These are phyloP conservation scores for Sinonovacula constricta DNA, from an alignment of 1,140 invertebrate genomes.

Conservation along the genomic window DNA sequence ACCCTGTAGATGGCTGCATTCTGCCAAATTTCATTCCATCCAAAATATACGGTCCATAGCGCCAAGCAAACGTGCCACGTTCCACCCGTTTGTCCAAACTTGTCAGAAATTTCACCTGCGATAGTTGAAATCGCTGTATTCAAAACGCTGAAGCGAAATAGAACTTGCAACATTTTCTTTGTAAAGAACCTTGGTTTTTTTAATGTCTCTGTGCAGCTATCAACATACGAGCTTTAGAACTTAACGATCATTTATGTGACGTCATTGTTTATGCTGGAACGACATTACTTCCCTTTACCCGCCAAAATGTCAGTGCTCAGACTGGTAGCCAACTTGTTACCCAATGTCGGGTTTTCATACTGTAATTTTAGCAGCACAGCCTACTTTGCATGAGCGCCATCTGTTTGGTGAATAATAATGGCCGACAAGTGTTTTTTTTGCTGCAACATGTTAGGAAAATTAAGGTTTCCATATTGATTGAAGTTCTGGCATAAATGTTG, in stretches of 20 bases:
- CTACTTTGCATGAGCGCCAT: conserved; percentile 8
- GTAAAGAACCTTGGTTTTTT: neutral
- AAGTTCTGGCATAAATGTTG: neutral
- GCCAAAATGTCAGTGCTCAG: conserved; percentile 22
- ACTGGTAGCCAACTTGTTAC: conserved; percentile 1
- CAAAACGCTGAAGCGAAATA: conserved; percentile 40
- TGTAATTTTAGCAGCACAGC: neutral
- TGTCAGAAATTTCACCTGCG: conserved; percentile 14
- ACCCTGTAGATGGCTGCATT: neutral
- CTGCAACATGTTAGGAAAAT: neutral
- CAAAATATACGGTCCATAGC: conserved; percentile 22
- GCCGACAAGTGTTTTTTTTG: conserved; percentile 15
- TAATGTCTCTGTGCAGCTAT: conserved; percentile 26
- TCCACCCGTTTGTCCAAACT: conserved; percentile 13
- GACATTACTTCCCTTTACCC: conserved; percentile 34
- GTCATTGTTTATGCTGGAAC: conserved; percentile 9
- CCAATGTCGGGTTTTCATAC: neutral
- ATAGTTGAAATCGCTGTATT: conserved; percentile 35
- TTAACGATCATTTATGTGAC: too few species aligned
- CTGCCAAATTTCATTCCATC: neutral
- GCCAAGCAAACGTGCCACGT: conserved; percentile 4
- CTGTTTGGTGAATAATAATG: conserved; percentile 45
- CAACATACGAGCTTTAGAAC: too few species aligned
- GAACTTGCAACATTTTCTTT: neutral
- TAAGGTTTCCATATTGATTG: neutral